Conservation (phyloP, 2,113 vertebrate species). For the Pogona vitticeps region DNA sequence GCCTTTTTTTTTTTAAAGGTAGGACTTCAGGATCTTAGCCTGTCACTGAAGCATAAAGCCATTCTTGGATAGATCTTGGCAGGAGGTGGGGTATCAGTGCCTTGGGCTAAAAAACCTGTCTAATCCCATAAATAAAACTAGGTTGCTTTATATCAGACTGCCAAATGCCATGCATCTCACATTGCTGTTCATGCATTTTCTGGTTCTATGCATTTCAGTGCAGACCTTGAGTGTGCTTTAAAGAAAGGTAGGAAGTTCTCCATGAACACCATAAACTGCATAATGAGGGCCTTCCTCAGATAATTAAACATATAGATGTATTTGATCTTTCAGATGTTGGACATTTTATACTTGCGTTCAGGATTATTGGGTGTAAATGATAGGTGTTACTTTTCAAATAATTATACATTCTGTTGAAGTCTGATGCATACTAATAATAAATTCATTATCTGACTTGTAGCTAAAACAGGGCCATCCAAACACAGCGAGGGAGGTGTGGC, state of each 20-base stretch:
- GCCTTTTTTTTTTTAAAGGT: neutral
- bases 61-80: slow-evolving; percentile 8
- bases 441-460: neutral
- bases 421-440: neutral
- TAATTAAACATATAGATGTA: neutral
- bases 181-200: slow-evolving; percentile 13
- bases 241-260: neutral
- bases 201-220: neutral
- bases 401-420: neutral
- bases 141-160: slow-evolving; percentile 3
- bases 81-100: neutral
- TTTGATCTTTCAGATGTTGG: neutral
- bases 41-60: slow-evolving; percentile 7
- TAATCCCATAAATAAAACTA: slow-evolving; percentile 22
- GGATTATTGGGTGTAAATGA: neutral
- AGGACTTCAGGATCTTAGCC: neutral
- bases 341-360: neutral
- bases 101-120: slow-evolving; percentile 19
- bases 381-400: neutral
- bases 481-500: neutral
- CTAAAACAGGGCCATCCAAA: neutral
- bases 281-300: neutral
- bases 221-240: neutral
- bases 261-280: neutral
- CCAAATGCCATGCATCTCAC: slow-evolving; percentile 7